Base-by-base conservation (phyloP, 2,797 vertebrate species). In the Falco concolor region DNA sequence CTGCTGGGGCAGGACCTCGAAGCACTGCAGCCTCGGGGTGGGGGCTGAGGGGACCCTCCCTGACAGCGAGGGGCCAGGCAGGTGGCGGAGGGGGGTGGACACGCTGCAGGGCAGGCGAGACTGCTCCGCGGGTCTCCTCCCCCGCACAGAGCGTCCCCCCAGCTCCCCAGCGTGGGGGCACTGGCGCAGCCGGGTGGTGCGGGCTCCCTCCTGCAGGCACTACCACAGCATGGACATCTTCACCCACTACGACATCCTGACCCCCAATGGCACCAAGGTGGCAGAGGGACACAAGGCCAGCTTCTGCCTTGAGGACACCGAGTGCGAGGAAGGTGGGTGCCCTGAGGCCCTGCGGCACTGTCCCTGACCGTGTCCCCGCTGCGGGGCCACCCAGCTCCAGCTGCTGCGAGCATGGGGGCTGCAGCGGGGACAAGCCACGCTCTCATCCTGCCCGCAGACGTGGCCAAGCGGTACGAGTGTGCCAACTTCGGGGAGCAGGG, bases 171-270 rank as follows among this genome's bases (percentile, higher is more conserved):
- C 42, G 13, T 23, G 18, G 1, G 1, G 53, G 63, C 85, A 47
- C 28, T 18, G 34, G 65, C 49, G 74, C 59, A 90, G 83, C 17
- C 2, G 10, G 42, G 16, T 1, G 1, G 19, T 3, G 4, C 3
- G 45, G 74, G 42, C n/a, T 76, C n/a, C 38, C 36, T 97, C 83
- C 60, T 13, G 19, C 95, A 99, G 99, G 95, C 99, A 99, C 97
- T 99, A 99, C 96, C 99, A 99, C 98, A 99, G 99, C 92, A 99
- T 99, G 99, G 99, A 99, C 47, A 98, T 99, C 90, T 99, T 99
- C 97, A 99, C 99, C 30, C 98, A 99, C 97, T 99, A 99, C 0
- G 99, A 99, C 54, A 98, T 99, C 94, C 97, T 99, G 87, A 99
- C 98, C 8, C 94, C 98, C 83, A 99, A 99, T 0, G 99, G 99